Percentiles rank a stretch among this genome's conserved stretches.
phyloP scores from a whole-genome alignment of 1,140 invertebrate species.

The Oscheius sp. region DNA sequence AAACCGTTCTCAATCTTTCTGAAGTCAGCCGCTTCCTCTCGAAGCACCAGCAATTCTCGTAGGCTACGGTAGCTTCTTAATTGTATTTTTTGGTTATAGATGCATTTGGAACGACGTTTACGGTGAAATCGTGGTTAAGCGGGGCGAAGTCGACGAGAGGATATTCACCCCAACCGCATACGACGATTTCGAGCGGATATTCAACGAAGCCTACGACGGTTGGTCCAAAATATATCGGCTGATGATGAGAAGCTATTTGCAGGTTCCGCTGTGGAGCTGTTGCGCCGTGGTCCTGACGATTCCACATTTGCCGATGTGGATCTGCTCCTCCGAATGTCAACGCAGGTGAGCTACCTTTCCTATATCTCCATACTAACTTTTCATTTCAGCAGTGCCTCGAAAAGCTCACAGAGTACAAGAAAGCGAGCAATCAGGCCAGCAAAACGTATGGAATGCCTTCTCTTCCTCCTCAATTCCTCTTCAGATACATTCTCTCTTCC shows the following conservation, averaged over 20 bases:
- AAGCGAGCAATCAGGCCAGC: neutral
- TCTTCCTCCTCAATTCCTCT: no score
- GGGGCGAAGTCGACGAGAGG: constrained; percentile 4
- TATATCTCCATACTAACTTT: neutral
- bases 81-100: neutral
- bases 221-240: neutral
- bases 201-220: neutral
- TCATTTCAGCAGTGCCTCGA: constrained; percentile 1
- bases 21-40: neutral
- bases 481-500: neutral
- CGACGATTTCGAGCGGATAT: neutral
- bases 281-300: constrained; percentile 5
- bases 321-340: constrained; percentile 6
- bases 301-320: constrained; percentile 3
- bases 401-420: constrained; percentile 3
- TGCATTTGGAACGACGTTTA: neutral
- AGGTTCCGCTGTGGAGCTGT: constrained; percentile 3
- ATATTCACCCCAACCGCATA: neutral
- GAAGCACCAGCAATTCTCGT: neutral
- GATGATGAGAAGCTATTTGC: neutral
- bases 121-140: neutral
- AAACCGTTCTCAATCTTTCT: neutral
- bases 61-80: neutral
- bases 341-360: neutral
- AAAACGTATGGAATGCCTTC: constrained; percentile 3